Conservation (phyloP, 2,888 invertebrate species). For the Carabus problematicus region DNA sequence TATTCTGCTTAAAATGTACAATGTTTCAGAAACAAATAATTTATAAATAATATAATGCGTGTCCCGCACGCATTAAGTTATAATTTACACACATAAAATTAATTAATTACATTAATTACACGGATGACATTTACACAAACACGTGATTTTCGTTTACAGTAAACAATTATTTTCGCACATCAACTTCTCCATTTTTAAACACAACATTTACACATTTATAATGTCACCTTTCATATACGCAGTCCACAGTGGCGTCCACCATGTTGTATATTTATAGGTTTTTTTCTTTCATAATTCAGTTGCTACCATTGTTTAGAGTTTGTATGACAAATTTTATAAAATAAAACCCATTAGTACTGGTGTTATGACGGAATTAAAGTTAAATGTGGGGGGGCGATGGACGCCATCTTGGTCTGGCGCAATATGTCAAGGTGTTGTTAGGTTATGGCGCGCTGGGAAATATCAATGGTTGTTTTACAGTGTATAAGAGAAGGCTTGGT, state of each 20-base stretch:
- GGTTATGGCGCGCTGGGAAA: slow-evolving; percentile 5
- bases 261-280: no score
- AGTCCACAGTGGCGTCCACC: no score
- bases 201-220: slow-evolving; percentile 15
- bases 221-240: no score
- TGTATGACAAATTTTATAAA: no score
- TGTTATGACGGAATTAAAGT: no score
- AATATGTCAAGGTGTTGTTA: no score
- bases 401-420: no score
- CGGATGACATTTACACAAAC: slow-evolving; percentile 4
- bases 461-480: slow-evolving; percentile 17
- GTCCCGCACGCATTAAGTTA: slow-evolving; percentile 54
- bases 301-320: no score
- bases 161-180: background rate
- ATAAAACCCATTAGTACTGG: no score
- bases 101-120: slow-evolving; percentile 20
- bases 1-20: no score
- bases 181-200: slow-evolving; percentile 8
- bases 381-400: no score
- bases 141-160: background rate
- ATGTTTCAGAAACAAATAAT: slow-evolving; percentile 17
- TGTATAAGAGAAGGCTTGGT: slow-evolving; percentile 5
- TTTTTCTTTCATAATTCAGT: no score
- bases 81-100: slow-evolving; percentile 20
- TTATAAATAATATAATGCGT: slow-evolving; percentile 51